Percentiles rank a stretch among this genome's conserved stretches.
Conservation (phyloP, 2,113 vertebrate genomes). For the Periophthalmodon schlosseri region DNA sequence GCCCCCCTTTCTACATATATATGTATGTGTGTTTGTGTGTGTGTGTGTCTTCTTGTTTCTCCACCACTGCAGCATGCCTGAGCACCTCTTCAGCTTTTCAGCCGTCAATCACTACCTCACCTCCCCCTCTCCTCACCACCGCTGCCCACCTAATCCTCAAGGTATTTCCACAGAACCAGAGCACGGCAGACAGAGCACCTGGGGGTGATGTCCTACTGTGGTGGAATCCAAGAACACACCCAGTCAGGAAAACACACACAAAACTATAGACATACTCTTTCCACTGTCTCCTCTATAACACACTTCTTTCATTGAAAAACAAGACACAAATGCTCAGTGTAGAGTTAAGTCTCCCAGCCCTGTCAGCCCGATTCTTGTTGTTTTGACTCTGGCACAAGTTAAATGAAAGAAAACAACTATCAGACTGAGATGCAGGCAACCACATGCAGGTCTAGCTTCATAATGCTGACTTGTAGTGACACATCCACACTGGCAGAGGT, state of each 20-base stretch:
- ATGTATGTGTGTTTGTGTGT: not conserved
- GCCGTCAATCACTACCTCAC: constrained; percentile 75
- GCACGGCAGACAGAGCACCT: constrained; percentile 59
- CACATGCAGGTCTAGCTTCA: constrained; percentile 44
- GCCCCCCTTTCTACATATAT: constrained; percentile 23
- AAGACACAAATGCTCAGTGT: constrained; percentile 64
- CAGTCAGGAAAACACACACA: constrained; percentile 74
- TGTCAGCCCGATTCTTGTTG: constrained; percentile 61
- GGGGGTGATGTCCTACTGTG: constrained; percentile 77
- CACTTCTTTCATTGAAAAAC: constrained; percentile 69
- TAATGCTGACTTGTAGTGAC: constrained; percentile 55
- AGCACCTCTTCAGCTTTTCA: constrained; percentile 76
- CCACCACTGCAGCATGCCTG: constrained; percentile 70
- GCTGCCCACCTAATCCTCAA: constrained; percentile 79
- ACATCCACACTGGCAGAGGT: constrained; percentile 54
- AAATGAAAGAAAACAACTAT: constrained; percentile 58
- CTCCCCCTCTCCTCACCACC: constrained; percentile 19
- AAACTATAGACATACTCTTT: constrained; percentile 36
- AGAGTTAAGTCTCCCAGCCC: constrained; percentile 56
- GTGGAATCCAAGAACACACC: constrained; percentile 80
- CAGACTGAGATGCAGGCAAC: constrained; percentile 55
- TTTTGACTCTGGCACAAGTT: constrained; percentile 55
- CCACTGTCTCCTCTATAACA: constrained; percentile 28
- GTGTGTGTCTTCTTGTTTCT: constrained; percentile 46
- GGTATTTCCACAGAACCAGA: constrained; percentile 74